Evolutionary conservation across 2,888 invertebrate genomes (phyloP).

Genomic region (Ptilodon capucinus): DNA sequence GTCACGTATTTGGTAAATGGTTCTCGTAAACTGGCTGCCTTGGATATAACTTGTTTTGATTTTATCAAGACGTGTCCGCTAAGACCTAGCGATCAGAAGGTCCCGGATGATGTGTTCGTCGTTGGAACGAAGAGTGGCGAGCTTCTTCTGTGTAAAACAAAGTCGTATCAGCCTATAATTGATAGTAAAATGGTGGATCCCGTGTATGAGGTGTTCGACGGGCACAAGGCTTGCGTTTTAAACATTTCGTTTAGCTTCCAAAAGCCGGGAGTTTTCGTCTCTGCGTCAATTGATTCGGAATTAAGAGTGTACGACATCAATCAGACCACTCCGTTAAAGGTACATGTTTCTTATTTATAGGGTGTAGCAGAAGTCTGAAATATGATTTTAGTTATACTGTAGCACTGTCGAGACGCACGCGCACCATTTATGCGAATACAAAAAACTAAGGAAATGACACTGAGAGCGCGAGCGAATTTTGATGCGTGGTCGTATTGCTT

Average conservation of each 20-base stretch:
- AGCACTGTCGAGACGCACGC: too few species aligned
- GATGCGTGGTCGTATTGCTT: too few species aligned
- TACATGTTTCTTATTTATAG: too few species aligned
- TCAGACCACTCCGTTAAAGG: constrained; percentile 61
- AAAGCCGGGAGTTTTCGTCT: constrained; percentile 57
- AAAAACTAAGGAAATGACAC: too few species aligned
- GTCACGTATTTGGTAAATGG: constrained; percentile 55
- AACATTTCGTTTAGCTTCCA: constrained; percentile 59
- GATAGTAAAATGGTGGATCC: constrained; percentile 52
- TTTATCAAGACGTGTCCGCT: constrained; percentile 58
- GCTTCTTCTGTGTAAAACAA: constrained; percentile 56
- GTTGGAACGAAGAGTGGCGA: constrained; percentile 60
- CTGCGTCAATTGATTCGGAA: constrained; percentile 67
- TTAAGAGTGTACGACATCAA: constrained; percentile 60
- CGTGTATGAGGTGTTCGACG: constrained; percentile 52
- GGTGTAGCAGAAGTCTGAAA: too few species aligned
- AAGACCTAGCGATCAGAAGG: constrained; percentile 50
- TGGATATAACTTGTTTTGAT: constrained; percentile 67
- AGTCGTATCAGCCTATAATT: constrained; percentile 24
- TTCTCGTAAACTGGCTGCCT: constrained; percentile 40
- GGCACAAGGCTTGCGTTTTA: constrained; percentile 57
- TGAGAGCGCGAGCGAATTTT: too few species aligned
- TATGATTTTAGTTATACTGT: too few species aligned
- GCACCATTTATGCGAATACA: too few species aligned
- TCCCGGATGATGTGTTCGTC: constrained; percentile 57